Evolutionary conservation across 2,113 vertebrate species (phyloP).

Genomic region (Carassius carassius): DNA sequence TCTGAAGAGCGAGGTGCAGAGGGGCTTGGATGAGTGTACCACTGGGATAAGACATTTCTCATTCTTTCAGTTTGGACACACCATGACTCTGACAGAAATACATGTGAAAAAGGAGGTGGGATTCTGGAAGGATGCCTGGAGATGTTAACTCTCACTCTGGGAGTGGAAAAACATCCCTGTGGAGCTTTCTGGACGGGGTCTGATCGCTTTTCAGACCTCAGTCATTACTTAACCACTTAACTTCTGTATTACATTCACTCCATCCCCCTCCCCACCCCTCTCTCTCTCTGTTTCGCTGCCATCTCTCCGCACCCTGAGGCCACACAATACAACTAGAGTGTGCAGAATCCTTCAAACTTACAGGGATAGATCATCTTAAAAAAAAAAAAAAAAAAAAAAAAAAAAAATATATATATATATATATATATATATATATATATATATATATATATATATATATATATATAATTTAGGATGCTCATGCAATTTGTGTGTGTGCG

Average conservation of each 20-base stretch:
- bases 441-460: too few species aligned
- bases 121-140: slow-evolving; percentile 28
- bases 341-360: neutral
- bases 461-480: neutral
- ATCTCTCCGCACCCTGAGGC: slow-evolving; percentile 17
- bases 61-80: slow-evolving; percentile 23
- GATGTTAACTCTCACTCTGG: slow-evolving; percentile 36
- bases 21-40: neutral
- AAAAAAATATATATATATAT: too few species aligned
- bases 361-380: neutral
- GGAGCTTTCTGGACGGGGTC: slow-evolving; percentile 7
- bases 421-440: too few species aligned
- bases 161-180: slow-evolving; percentile 39
- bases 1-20: slow-evolving; percentile 21
- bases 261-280: neutral
- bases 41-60: slow-evolving; percentile 38
- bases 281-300: neutral
- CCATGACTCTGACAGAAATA: neutral
- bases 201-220: slow-evolving; percentile 33
- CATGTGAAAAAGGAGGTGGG: neutral
- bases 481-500: neutral
- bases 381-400: neutral
- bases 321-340: slow-evolving; percentile 15
- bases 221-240: slow-evolving; percentile 51
- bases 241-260: slow-evolving; percentile 28